Conservation (phyloP, 2,888 invertebrate species). For the Amitus sp. region DNA sequence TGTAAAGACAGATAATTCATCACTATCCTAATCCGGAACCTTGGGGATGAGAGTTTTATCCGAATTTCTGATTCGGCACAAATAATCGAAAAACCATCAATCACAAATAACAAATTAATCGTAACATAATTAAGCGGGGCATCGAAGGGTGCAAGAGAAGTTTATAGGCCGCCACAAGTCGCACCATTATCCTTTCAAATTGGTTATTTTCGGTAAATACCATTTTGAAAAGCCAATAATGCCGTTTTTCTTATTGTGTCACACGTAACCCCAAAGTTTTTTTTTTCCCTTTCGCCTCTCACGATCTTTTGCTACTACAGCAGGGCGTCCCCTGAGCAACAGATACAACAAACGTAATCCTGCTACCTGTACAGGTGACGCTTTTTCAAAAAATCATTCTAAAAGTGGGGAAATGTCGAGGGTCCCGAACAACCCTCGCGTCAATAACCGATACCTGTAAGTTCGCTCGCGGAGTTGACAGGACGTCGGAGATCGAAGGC, state of each 20-base stretch:
- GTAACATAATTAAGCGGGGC: conserved; percentile 30
- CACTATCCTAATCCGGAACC: too few relatives aligned
- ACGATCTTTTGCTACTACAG: conserved; percentile 32
- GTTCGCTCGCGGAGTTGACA: conserved; percentile 35
- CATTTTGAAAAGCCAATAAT: conserved; percentile 66
- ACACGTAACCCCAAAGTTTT: conserved; percentile 42
- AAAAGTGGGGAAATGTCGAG: conserved; percentile 34
- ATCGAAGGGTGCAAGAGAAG: conserved; percentile 19
- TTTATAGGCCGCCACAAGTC: conserved; percentile 32
- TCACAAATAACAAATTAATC: conserved; percentile 34
- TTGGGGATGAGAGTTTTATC: too few relatives aligned
- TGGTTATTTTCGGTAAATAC: conserved; percentile 66
- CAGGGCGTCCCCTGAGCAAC: conserved; percentile 47
- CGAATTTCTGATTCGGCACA: conserved; percentile 14
- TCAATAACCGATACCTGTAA: conserved; percentile 46
- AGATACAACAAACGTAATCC: conserved; percentile 62
- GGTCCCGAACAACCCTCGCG: conserved; percentile 35
- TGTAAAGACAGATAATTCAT: too few relatives aligned
- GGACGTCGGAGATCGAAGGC: conserved; percentile 30
- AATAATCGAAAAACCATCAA: conserved; percentile 17
- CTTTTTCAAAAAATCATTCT: conserved; percentile 48
- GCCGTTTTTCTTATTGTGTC: conserved; percentile 62
- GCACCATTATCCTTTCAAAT: conserved; percentile 60
- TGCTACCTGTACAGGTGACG: conserved; percentile 61
- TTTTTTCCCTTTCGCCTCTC: conserved; percentile 40